These are phyloP conservation scores for Bufotes viridis DNA, from an alignment of 2,797 vertebrate genomes.

Conservation along the genomic window DNA sequence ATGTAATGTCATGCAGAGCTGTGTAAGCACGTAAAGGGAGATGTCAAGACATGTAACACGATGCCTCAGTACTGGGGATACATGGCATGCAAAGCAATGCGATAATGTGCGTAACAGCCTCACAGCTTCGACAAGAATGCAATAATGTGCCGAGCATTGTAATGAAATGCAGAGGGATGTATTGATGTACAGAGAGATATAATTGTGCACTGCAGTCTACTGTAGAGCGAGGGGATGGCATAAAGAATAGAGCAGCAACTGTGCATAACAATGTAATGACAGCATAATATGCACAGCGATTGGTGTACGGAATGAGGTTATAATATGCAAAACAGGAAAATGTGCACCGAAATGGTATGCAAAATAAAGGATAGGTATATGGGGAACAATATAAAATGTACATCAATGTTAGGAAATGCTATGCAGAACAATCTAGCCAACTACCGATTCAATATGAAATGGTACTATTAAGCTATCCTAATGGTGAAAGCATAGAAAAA, in stretches of 20 bases:
- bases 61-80: not conserved
- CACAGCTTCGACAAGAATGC: constrained; percentile 20
- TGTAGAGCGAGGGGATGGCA: not conserved
- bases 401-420: not conserved
- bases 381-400: not conserved
- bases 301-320: not conserved
- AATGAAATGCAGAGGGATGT: constrained; percentile 33
- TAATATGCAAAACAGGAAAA: constrained; percentile 21
- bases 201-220: not conserved
- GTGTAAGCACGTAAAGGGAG: constrained; percentile 15
- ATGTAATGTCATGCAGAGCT: constrained; percentile 12
- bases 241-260: constrained; percentile 14
- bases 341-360: constrained; percentile 9
- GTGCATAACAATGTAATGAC: constrained; percentile 39
- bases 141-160: constrained; percentile 20
- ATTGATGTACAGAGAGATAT: constrained; percentile 4
- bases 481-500: not conserved
- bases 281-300: constrained; percentile 26
- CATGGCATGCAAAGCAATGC: constrained; percentile 26
- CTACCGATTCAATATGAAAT: not conserved
- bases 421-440: not conserved
- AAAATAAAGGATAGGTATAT: not conserved
- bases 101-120: constrained; percentile 14
- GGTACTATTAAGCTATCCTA: too few relatives aligned
- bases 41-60: constrained; percentile 38